phyloP scores from a whole-genome alignment of 2,113 vertebrate species.

The Gasterosteus aculeatus region DNA sequence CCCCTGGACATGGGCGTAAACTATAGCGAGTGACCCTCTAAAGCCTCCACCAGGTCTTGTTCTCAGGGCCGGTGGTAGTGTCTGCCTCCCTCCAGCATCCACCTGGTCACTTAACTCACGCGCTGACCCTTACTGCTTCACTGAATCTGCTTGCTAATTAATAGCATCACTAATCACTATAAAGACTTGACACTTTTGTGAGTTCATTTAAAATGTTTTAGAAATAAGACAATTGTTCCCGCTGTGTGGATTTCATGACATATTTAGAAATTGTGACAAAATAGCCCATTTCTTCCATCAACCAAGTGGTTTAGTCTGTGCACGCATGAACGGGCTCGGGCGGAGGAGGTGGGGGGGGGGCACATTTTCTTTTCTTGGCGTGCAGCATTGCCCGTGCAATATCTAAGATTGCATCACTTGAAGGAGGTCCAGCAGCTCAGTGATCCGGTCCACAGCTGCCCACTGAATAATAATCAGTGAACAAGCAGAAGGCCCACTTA shows the following conservation, averaged over 20 bases:
- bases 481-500: slow-evolving; percentile 76
- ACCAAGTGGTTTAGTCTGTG: not conserved
- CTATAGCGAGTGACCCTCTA: slow-evolving; percentile 55
- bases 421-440: slow-evolving; percentile 39
- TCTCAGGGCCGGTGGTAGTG: slow-evolving; percentile 44
- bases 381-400: not conserved
- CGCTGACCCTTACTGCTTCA: slow-evolving; percentile 18
- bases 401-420: slow-evolving; percentile 31
- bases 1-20: slow-evolving; percentile 66
- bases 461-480: slow-evolving; percentile 67
- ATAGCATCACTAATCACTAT: slow-evolving; percentile 2
- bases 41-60: slow-evolving; percentile 64
- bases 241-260: not conserved
- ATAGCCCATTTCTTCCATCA: not conserved
- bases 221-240: not conserved
- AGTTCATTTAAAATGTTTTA: not conserved
- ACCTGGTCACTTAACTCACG: slow-evolving; percentile 49
- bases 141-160: slow-evolving; percentile 26
- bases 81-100: slow-evolving; percentile 45
- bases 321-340: not conserved
- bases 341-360: not conserved
- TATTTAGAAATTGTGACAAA: too few species aligned
- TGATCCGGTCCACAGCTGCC: slow-evolving; percentile 64
- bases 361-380: not conserved
- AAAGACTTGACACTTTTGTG: not conserved